Evolutionary conservation across 1,140 invertebrate genomes (phyloP), one percentile per base, ranked within the genome.

Genomic region (Drosophila littoralis): DNA sequence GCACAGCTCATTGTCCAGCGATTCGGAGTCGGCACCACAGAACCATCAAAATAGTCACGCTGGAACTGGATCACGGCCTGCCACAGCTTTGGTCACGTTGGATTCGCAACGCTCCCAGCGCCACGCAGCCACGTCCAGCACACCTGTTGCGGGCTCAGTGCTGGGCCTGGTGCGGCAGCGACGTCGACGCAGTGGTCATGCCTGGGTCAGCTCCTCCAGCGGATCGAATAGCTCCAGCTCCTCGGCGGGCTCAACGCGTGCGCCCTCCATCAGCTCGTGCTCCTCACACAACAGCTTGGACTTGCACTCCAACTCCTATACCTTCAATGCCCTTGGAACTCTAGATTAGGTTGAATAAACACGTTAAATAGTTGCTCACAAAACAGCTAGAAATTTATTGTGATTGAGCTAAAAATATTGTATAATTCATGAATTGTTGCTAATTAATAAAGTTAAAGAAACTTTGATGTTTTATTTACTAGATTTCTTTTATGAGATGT

Each of bases 61-160:
- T 10, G 22, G 6, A n/a, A 6, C 9, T 13, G 13, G 15, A 7
- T 28, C 22, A 28, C 65, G 61, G 3, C 67, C 75, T 5, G 51
- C 66, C 7, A 51, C 79, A 7, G 59, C 64, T 8, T 46, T 75
- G 15, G 55, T 80, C 28, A 69, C 77, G 1, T 13, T 89, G n/a
- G 70, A 77, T 43, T 38, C 77, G 35, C 12, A 13, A 12, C 60
- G 52, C 28, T 43, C 60, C 7, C 76, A 57, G 12, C 66, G 80
- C 0, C 79, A 50, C 52, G 5, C 48, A 2, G 57, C 50, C 8
- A 58, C 43, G 9, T 57, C 67, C 9, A 65, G 66, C 9, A 81
- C 86, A 3, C 90, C 86, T 0, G 90, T 91, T n/a, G 81, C 86
- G 1, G 90, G 90, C 36, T 89, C 86, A 1, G 86, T 91, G 5